A percentile compares a stretch with the other conserved stretches of the same genome.
Evolutionary conservation across 2,113 vertebrate species (phyloP).

Genomic region (Chascanopsetta lugubris): DNA sequence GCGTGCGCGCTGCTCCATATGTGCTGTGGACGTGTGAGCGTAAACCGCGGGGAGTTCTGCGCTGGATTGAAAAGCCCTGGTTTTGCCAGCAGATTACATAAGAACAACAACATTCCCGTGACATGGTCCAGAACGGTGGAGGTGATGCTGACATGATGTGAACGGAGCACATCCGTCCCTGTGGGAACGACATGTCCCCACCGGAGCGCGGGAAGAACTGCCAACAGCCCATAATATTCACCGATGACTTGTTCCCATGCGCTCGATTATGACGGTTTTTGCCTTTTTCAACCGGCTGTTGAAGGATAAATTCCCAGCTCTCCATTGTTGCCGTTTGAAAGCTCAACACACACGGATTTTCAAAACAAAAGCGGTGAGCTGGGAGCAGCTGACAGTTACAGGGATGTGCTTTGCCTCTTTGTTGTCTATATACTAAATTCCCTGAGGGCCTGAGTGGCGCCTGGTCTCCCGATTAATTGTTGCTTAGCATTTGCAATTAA

Average conservation of each 20-base stretch:
- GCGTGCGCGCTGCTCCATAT: conserved; percentile 36
- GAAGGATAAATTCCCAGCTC: neutral
- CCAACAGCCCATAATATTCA: neutral
- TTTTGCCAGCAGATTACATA: conserved; percentile 55
- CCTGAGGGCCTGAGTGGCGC: neutral
- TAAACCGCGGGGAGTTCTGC: conserved; percentile 37
- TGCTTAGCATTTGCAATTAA: neutral
- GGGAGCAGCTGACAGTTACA: conserved; percentile 2
- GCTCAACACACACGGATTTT: neutral
- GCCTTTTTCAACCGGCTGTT: neutral
- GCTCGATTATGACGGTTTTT: neutral
- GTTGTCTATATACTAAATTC: neutral
- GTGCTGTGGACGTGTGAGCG: conserved; percentile 20
- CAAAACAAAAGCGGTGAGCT: neutral
- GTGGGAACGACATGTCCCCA: conserved; percentile 21
- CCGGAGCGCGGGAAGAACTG: conserved; percentile 16
- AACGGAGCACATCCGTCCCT: conserved; percentile 20
- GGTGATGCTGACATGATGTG: conserved; percentile 38
- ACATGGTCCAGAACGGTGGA: conserved; percentile 41
- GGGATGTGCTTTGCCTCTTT: neutral
- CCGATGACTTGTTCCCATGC: conserved; percentile 1
- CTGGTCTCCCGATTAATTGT: neutral
- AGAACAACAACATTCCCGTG: conserved; percentile 44
- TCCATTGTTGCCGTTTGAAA: conserved; percentile 6
- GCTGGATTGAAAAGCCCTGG: conserved; percentile 51